These are phyloP conservation scores for Callyntrura sp. DNA, from an alignment of 2,888 invertebrate genomes.

Conservation along the genomic window DNA sequence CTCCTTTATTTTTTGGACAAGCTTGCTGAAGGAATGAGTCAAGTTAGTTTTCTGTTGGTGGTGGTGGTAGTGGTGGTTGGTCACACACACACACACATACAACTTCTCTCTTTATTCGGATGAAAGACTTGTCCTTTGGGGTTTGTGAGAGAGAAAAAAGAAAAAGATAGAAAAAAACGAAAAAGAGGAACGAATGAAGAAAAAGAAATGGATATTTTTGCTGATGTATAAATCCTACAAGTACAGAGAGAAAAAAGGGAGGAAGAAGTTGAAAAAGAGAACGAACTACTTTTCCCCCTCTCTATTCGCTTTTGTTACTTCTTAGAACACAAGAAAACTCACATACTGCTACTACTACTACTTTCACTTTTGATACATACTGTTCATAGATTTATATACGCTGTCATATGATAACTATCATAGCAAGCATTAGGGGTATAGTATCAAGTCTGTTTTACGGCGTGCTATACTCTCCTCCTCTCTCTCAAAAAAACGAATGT, in stretches of 20 bases:
- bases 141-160: slow-evolving; percentile 31
- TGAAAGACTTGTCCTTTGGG: slow-evolving; percentile 74
- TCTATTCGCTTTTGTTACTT: slow-evolving; percentile 27
- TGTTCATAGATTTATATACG: too few relatives aligned
- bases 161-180: slow-evolving; percentile 33
- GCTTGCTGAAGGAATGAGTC: slow-evolving; percentile 56
- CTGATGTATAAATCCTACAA: slow-evolving; percentile 50
- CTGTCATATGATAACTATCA: too few relatives aligned
- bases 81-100: slow-evolving; percentile 31
- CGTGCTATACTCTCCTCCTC: too few relatives aligned
- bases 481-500: too few relatives aligned
- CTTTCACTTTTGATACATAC: background rate
- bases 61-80: slow-evolving; percentile 10
- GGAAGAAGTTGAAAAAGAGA: background rate
- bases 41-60: slow-evolving; percentile 40
- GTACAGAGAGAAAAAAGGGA: slow-evolving; percentile 21
- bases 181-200: slow-evolving; percentile 31
- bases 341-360: background rate
- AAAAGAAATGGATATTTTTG: slow-evolving; percentile 66
- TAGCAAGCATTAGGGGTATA: too few relatives aligned
- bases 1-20: slow-evolving; percentile 38
- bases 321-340: slow-evolving; percentile 29
- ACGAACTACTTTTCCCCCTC: background rate
- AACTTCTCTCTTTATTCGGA: slow-evolving; percentile 59
- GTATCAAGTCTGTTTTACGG: too few relatives aligned